These are phyloP conservation scores for Brachypodius melanocephalos DNA, from an alignment of 2,113 vertebrate species.

Conservation along the genomic window DNA sequence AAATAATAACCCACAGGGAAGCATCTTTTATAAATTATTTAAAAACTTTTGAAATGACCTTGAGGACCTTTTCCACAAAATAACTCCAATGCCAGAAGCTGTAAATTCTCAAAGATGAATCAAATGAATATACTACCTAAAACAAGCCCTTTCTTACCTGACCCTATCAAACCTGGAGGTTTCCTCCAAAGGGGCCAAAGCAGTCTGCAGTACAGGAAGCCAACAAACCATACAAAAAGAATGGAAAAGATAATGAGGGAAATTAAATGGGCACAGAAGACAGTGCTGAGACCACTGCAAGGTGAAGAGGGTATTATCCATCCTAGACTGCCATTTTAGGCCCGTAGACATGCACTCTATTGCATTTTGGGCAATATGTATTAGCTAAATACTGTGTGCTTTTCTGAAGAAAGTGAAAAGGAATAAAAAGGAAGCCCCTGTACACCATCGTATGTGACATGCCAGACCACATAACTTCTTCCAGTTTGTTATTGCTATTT, in stretches of 20 bases:
- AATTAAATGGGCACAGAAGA: neutral
- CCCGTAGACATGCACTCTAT: neutral
- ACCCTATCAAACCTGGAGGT: conserved; percentile 3
- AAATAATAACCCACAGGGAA: neutral
- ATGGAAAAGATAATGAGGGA: neutral
- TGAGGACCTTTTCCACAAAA: conserved; percentile 30
- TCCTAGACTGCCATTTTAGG: neutral
- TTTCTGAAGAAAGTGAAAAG: neutral
- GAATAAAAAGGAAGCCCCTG: neutral
- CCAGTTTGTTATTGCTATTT: neutral
- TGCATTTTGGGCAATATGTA: neutral
- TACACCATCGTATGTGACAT: neutral
- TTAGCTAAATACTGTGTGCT: neutral
- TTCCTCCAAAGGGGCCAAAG: neutral
- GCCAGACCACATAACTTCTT: neutral
- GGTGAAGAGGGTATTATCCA: neutral
- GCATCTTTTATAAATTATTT: conserved; percentile 19
- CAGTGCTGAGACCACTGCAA: neutral
- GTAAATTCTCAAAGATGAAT: conserved; percentile 50
- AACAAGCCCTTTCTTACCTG: neutral
- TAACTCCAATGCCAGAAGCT: neutral
- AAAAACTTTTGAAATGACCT: conserved; percentile 21
- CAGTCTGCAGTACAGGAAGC: neutral
- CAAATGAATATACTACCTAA: conserved; percentile 13
- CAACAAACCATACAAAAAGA: neutral